A percentile compares a stretch with the other conserved stretches of the same genome.
Conservation (phyloP, 2,113 vertebrate genomes). For the Phoxinus phoxinus region DNA sequence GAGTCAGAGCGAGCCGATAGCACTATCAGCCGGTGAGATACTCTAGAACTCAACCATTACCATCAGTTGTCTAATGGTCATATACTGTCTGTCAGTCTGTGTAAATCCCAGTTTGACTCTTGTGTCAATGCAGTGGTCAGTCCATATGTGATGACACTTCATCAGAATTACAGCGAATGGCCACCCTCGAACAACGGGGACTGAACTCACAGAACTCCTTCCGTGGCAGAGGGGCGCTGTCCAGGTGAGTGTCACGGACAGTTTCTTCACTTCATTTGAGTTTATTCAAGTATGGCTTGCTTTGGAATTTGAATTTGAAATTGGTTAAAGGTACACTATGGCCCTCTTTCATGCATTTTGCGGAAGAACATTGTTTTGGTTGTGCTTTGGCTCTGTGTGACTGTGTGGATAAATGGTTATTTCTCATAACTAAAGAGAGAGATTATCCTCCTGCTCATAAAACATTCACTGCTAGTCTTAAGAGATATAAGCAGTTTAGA, state of each 20-base stretch:
- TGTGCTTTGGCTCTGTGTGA: too few species aligned
- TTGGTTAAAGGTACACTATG: too few species aligned
- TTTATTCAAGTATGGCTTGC: background rate
- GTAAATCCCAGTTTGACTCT: background rate
- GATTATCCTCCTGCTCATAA: too few species aligned
- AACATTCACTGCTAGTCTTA: too few species aligned
- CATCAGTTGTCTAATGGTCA: background rate
- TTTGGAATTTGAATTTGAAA: too few species aligned
- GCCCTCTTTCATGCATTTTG: too few species aligned
- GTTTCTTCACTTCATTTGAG: background rate
- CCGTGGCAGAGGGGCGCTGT: slow-evolving; percentile 76
- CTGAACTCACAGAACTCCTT: slow-evolving; percentile 70
- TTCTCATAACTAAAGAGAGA: too few species aligned
- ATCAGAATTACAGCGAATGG: slow-evolving; percentile 82
- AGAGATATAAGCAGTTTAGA: too few species aligned
- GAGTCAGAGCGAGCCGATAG: slow-evolving; percentile 71
- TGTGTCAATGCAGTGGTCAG: slow-evolving; percentile 70
- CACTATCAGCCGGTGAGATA: slow-evolving; percentile 77
- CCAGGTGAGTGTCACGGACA: slow-evolving; percentile 73
- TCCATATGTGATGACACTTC: slow-evolving; percentile 78
- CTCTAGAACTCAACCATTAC: background rate
- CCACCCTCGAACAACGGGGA: slow-evolving; percentile 66
- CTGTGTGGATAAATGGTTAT: too few species aligned
- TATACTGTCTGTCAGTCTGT: background rate
- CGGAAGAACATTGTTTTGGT: too few species aligned